Evolutionary conservation across 2,888 invertebrate species (phyloP).

Genomic region (Lottia gigantea): DNA sequence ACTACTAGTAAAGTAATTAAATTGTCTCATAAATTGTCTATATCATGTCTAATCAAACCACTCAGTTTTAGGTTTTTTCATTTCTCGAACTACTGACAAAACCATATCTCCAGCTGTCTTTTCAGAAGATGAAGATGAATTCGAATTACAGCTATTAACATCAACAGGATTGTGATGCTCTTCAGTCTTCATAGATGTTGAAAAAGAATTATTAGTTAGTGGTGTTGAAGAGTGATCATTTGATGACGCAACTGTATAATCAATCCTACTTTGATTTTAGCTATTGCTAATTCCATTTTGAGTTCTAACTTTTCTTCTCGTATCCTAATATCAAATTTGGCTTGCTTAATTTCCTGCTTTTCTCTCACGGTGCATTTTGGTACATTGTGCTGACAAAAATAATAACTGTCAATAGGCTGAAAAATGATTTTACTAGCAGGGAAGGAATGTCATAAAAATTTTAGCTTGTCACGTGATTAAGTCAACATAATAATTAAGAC

Average conservation of each 20-base stretch:
- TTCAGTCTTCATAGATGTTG: background rate
- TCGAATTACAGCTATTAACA: too few relatives aligned
- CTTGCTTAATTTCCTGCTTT: background rate
- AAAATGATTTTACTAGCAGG: too few relatives aligned
- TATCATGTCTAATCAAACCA: background rate
- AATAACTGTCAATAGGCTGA: too few relatives aligned
- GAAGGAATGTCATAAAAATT: too few relatives aligned
- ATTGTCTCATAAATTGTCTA: background rate
- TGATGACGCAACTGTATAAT: too few relatives aligned
- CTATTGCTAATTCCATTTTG: background rate
- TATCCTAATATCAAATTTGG: background rate
- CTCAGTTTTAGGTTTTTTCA: background rate
- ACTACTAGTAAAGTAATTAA: too few relatives aligned
- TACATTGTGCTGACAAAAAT: background rate
- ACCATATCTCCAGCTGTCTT: background rate
- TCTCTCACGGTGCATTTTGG: background rate
- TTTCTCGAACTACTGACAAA: too few relatives aligned
- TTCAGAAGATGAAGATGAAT: background rate
- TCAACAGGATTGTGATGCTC: background rate
- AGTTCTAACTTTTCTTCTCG: background rate
- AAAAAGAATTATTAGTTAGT: too few relatives aligned
- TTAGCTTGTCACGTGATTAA: too few relatives aligned
- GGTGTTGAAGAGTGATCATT: too few relatives aligned
- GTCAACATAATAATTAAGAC: too few relatives aligned
- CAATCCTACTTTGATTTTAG: too few relatives aligned